These are phyloP conservation scores for Plebejus anna DNA, from an alignment of 2,888 invertebrate genomes.

Conservation along the genomic window DNA sequence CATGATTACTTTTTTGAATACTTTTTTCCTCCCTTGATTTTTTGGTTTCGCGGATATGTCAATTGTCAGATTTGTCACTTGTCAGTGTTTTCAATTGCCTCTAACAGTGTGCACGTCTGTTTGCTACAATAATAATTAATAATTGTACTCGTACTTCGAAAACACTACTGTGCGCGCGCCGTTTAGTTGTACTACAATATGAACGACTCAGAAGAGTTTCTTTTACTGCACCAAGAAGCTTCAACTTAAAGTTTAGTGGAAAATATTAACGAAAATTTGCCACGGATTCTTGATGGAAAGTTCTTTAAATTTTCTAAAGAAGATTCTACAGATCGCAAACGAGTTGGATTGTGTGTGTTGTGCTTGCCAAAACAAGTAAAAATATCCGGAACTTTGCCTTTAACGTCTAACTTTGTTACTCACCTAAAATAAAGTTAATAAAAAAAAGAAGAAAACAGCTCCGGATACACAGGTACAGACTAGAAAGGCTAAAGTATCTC, in stretches of 20 bases:
- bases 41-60: too few relatives aligned
- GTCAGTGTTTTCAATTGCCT: background rate
- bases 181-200: background rate
- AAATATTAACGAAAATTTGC: background rate
- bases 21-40: too few relatives aligned
- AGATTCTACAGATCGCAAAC: constrained; percentile 31
- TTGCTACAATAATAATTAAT: background rate
- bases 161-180: background rate
- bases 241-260: background rate
- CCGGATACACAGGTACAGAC: too few relatives aligned
- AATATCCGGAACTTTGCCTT: constrained; percentile 33
- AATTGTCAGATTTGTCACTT: too few relatives aligned
- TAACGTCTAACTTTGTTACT: constrained; percentile 28
- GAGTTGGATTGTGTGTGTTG: constrained; percentile 29
- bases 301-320: constrained; percentile 23
- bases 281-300: background rate
- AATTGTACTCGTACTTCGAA: background rate
- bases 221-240: background rate
- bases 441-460: too few relatives aligned
- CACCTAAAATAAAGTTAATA: background rate
- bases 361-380: constrained; percentile 32
- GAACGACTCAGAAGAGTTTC: background rate
- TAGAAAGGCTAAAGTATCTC: too few relatives aligned
- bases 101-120: background rate
- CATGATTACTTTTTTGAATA: too few relatives aligned